phyloP scores from a whole-genome alignment of 2,888 invertebrate genomes.

The Petrolisthes manimaculis region DNA sequence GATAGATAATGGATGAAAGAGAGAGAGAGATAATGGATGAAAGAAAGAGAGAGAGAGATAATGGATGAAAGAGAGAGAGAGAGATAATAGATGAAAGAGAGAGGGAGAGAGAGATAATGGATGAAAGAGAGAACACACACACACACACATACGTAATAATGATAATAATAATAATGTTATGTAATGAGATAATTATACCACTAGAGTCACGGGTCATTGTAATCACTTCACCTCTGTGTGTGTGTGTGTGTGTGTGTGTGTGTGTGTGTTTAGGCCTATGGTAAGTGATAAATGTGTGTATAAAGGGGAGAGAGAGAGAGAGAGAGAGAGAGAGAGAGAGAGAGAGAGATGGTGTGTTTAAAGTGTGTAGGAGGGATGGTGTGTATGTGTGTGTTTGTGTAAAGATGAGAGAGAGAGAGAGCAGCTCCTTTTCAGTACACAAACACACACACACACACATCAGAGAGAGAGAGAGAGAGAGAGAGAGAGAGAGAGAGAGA shows the following conservation, averaged over 20 bases:
- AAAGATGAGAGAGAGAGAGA: neutral
- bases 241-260: too few species aligned
- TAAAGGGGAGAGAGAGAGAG: neutral
- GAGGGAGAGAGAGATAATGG: neutral
- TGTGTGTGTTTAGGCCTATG: too few species aligned
- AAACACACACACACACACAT: neutral
- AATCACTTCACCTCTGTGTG: too few species aligned
- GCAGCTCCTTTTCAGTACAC: neutral
- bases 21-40: neutral
- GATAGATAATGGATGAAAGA: neutral
- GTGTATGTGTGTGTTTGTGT: too few species aligned
- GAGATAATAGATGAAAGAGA: neutral
- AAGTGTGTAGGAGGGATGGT: neutral
- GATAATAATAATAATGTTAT: too few species aligned
- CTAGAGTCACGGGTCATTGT: too few species aligned
- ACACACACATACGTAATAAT: neutral
- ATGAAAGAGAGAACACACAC: neutral
- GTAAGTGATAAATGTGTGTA: neutral
- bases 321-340: slow-evolving; percentile 2
- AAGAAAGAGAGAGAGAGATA: neutral
- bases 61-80: neutral
- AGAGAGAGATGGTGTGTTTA: neutral
- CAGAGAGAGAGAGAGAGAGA: neutral
- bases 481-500: neutral
- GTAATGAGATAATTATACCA: too few species aligned